A percentile compares a stretch with the other conserved stretches of the same genome.
Conservation (phyloP, 1,140 invertebrate species). For the Oreohelix idahoensis region DNA sequence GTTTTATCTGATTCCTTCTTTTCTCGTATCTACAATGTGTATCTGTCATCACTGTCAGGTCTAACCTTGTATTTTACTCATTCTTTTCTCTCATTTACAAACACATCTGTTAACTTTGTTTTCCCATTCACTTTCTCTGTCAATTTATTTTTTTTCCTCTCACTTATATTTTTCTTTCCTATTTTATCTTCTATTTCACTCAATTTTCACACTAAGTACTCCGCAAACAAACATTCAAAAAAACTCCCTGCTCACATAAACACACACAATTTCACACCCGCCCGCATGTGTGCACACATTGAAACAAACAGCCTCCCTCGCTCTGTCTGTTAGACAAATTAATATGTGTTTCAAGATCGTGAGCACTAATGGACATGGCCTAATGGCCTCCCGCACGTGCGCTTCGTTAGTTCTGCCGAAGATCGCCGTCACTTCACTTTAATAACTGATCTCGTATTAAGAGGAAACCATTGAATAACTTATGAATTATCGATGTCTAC, state of each 20-base stretch:
- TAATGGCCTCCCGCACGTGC: neutral
- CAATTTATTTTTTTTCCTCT: neutral
- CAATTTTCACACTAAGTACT: no score
- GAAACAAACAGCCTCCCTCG: neutral
- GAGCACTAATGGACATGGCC: neutral
- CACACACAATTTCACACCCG: neutral
- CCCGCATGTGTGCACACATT: neutral
- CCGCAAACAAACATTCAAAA: no score
- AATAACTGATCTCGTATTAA: neutral
- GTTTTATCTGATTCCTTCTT: no score
- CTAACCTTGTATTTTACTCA: no score
- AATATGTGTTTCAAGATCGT: slow-evolving; percentile 1
- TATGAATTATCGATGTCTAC: slow-evolving; percentile 47
- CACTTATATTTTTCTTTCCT: neutral
- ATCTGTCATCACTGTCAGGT: no score
- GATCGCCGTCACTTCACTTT: neutral
- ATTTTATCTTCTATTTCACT: neutral
- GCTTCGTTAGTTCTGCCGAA: neutral
- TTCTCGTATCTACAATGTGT: no score
- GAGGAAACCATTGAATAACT: neutral
- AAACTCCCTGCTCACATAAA: neutral
- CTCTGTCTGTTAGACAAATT: neutral
- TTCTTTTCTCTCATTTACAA: no score
- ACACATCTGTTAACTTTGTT: no score
- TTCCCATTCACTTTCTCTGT: no score